Conservation (phyloP, 2,797 vertebrate genomes). For the Pachyuromys duprasi region DNA sequence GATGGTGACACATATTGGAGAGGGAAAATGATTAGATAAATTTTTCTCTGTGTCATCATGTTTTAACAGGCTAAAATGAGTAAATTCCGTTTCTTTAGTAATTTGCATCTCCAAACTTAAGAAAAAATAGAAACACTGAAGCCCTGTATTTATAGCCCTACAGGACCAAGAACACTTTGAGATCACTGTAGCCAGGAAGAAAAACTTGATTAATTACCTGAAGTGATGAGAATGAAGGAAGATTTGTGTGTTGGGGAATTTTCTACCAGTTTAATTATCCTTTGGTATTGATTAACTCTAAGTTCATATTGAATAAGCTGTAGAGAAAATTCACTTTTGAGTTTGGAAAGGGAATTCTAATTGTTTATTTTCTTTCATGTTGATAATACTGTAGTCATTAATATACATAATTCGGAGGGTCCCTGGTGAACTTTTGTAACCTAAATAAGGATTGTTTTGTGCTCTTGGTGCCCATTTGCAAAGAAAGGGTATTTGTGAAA, state of each 20-base stretch:
- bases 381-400: neutral
- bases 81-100: neutral
- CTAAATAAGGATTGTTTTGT: neutral
- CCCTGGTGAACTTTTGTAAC: neutral
- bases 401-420: neutral
- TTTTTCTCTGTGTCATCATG: neutral
- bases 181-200: neutral
- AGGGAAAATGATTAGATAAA: neutral
- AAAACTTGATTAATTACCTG: neutral
- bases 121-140: neutral
- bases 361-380: neutral
- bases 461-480: neutral
- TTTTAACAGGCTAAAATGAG: neutral
- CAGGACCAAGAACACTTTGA: neutral
- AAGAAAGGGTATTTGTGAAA: neutral
- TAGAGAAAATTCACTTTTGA: neutral
- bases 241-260: neutral
- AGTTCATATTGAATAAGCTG: neutral
- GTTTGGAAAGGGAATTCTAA: neutral
- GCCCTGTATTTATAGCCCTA: neutral
- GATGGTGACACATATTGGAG: neutral
- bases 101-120: neutral
- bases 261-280: neutral
- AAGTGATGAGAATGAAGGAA: neutral
- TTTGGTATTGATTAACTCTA: neutral